phyloP scores from a whole-genome alignment of 2,113 vertebrate species.

The Pelodiscus sinensis region DNA sequence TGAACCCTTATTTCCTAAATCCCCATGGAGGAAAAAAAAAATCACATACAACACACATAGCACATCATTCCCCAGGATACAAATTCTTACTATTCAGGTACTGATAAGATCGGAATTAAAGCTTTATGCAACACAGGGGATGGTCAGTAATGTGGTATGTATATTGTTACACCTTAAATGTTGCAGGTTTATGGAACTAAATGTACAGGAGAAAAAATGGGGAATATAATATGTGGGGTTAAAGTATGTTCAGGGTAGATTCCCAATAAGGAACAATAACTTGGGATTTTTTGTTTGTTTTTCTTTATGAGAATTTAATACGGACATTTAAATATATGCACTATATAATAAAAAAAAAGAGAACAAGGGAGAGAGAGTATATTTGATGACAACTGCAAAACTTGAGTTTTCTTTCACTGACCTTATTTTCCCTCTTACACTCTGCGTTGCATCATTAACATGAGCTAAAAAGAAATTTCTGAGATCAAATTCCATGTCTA shows the following conservation, averaged over 20 bases:
- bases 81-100: not conserved
- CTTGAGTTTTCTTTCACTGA: slow-evolving; percentile 1
- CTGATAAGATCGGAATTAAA: not conserved
- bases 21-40: not conserved
- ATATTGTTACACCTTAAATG: not conserved
- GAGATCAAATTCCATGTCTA: slow-evolving; percentile 34
- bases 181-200: not conserved
- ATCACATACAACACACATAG: not conserved
- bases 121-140: not conserved
- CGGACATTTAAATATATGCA: not conserved
- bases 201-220: not conserved
- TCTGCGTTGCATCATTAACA: slow-evolving; percentile 49
- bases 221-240: not conserved
- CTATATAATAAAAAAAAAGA: not conserved
- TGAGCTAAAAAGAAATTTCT: slow-evolving; percentile 40
- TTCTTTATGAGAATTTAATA: not conserved
- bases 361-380: not conserved
- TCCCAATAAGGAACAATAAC: not conserved
- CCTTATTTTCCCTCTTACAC: slow-evolving; percentile 29
- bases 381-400: slow-evolving; percentile 8
- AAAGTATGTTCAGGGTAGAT: not conserved
- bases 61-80: not conserved
- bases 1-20: not conserved
- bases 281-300: not conserved
- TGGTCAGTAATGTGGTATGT: not conserved